Evolutionary conservation across 2,888 invertebrate genomes (phyloP).

Genomic region (Zonitis immaculata): DNA sequence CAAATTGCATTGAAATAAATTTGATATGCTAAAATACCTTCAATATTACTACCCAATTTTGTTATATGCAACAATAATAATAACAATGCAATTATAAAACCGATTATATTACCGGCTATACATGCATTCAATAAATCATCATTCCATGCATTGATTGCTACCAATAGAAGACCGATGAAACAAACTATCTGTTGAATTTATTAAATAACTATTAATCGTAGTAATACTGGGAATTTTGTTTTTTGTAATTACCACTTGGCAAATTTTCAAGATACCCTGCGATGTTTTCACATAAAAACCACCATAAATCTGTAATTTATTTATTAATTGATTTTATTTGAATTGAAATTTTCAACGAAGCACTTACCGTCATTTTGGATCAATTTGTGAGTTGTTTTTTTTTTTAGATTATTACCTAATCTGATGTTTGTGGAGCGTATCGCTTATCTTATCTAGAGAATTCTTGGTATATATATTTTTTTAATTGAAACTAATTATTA

Average conservation of each 20-base stretch:
- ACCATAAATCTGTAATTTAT: slow-evolving; percentile 6
- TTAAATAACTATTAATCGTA: too few relatives aligned
- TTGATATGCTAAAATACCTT: slow-evolving; percentile 12
- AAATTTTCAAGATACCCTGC: slow-evolving; percentile 15
- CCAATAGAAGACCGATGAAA: slow-evolving; percentile 16
- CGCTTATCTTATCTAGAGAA: slow-evolving; percentile 5
- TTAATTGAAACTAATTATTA: too few relatives aligned
- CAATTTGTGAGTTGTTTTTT: background rate
- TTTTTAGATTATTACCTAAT: background rate
- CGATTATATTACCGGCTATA: slow-evolving; percentile 15
- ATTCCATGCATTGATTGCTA: slow-evolving; percentile 8
- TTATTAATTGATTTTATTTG: background rate
- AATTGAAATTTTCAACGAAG: background rate
- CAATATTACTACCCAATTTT: slow-evolving; percentile 11
- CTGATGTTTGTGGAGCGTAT: background rate
- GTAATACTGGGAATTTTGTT: too few relatives aligned
- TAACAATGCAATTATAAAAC: slow-evolving; percentile 11
- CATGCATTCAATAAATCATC: slow-evolving; percentile 11
- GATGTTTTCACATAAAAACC: slow-evolving; percentile 8
- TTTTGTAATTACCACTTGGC: slow-evolving; percentile 12
- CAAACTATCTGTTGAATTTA: slow-evolving; percentile 17
- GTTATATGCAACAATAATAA: slow-evolving; percentile 14
- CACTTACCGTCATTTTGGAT: slow-evolving; percentile 11
- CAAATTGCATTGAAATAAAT: slow-evolving; percentile 18
- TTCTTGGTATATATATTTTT: too few relatives aligned